Evolutionary conservation across 2,797 vertebrate species (phyloP).

Genomic region (Eptatretus atami): DNA sequence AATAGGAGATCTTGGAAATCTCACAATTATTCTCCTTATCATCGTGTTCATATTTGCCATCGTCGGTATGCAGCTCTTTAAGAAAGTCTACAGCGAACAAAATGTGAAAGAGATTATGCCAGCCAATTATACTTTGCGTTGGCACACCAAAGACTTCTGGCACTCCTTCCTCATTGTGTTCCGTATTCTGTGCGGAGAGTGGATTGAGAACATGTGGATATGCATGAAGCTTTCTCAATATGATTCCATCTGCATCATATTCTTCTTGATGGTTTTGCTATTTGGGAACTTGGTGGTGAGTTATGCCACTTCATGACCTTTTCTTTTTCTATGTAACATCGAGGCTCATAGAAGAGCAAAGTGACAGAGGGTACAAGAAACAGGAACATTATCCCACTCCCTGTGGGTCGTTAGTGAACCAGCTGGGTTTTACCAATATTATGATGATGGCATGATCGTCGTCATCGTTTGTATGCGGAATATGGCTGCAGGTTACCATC

Average conservation of each 20-base stretch:
- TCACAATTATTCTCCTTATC: background rate
- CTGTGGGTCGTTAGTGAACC: no score
- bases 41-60: slow-evolving; percentile 1
- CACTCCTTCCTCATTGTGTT: slow-evolving; percentile 3
- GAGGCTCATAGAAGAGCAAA: no score
- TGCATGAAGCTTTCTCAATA: background rate
- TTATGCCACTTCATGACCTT: no score
- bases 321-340: no score
- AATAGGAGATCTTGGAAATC: background rate
- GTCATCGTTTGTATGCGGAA: no score
- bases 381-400: no score
- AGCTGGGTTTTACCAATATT: no score
- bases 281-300: slow-evolving; percentile 2
- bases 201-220: slow-evolving; percentile 5
- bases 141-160: background rate
- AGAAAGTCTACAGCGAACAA: background rate
- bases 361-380: no score
- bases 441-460: no score
- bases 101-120: background rate
- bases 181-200: slow-evolving; percentile 1
- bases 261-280: background rate
- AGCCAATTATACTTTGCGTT: background rate
- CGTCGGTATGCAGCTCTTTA: slow-evolving; percentile 2
- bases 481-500: no score
- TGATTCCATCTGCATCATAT: background rate